Evolutionary conservation across 2,113 vertebrate genomes (phyloP).

Genomic region (Nestor notabilis): DNA sequence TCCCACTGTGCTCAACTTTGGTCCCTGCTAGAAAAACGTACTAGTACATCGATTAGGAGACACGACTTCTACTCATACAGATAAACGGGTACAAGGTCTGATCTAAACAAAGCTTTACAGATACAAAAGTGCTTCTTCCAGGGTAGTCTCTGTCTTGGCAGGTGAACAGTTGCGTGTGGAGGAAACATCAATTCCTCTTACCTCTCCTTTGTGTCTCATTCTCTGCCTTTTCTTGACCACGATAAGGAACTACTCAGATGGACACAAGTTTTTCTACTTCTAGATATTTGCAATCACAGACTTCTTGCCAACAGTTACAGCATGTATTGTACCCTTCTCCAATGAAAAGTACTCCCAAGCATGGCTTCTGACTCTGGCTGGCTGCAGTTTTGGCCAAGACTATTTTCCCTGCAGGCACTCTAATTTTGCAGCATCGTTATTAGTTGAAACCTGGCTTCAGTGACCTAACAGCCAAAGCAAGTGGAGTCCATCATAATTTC

Average conservation of each 20-base stretch:
- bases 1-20: not conserved
- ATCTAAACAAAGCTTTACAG: not conserved
- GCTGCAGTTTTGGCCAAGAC: not conserved
- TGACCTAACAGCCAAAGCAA: not conserved
- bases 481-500: not conserved
- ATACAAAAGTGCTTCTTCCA: not conserved
- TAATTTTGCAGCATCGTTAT: not conserved
- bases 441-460: not conserved
- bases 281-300: not conserved
- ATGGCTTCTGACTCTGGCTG: not conserved
- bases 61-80: not conserved
- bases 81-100: not conserved
- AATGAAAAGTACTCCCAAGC: not conserved
- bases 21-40: not conserved
- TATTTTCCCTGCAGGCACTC: not conserved
- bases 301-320: not conserved
- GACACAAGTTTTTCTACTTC: not conserved
- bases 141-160: not conserved
- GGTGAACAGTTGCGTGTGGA: fast-evolving
- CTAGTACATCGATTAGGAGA: not conserved
- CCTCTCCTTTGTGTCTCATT: not conserved
- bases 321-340: not conserved
- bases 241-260: not conserved
- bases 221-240: not conserved
- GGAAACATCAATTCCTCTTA: not conserved